Base-by-base conservation (phyloP, 2,888 invertebrate genomes). In the Drosophila testacea region DNA sequence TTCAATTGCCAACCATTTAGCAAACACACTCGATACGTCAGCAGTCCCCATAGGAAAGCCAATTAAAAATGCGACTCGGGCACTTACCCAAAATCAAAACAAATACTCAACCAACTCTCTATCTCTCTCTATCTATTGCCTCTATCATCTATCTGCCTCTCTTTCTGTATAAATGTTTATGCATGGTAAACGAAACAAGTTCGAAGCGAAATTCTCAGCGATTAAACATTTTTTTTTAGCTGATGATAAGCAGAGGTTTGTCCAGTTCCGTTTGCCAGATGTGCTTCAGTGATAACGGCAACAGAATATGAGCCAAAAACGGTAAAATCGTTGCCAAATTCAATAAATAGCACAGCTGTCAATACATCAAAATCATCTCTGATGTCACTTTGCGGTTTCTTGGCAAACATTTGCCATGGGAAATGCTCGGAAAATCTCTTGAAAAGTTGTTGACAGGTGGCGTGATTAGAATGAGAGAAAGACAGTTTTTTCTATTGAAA, bases 1-100 rank as follows among this genome's bases (percentile, higher is more conserved):
- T 79, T 82, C 83, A 79, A 79, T 79, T 82, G 78, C 30, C 51
- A 62, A 30, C 62, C 80, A 79, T 74, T 79, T 82, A 82, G 80
- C 52, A 54, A 27, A 10, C 13, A 6, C 36, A 7, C 36, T 59
- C 61, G 32, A 69, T 57, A 69, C 76, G 76, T 75, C 76, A 77
- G 65, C 79, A 74, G 39, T 48, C 50, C 16, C 39, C 60, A 64
- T 57, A 55, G 47, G 51, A 56, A 34, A 46, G 27, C 39, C 72
- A 73, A 65, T 73, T 77, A 56, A 60, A 76, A 50, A 47, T 57
- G 57, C 47, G 46, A 47, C 44, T 56, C 47, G 38, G 30, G 44
- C 42, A 61, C 36, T 56, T 63, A 39, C 63, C 63, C 63, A 63
- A 75, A 75, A 69, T 51, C 79, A 69, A 76, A 79, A 75, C 59